Percentiles rank a stretch among this genome's conserved stretches.
phyloP scores from a whole-genome alignment of 2,888 invertebrate species.

The Limenitis camilla region DNA sequence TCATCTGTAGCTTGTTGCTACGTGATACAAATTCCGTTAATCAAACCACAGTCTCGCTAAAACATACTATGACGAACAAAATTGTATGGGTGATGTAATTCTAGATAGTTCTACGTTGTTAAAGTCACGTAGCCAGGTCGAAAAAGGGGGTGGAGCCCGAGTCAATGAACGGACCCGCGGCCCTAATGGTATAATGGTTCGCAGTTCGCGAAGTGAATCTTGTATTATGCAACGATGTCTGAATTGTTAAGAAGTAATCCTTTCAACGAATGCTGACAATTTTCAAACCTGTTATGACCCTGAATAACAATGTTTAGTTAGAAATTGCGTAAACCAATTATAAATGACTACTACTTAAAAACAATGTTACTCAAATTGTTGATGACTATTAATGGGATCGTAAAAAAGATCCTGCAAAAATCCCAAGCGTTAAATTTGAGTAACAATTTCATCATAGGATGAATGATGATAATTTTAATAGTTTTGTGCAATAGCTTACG shows the following conservation, averaged over 20 bases:
- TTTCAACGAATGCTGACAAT: background rate
- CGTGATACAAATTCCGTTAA: background rate
- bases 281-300: background rate
- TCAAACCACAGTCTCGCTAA: conserved; percentile 4
- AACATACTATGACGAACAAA: conserved; percentile 20
- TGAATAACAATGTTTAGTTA: too few relatives aligned
- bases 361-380: too few relatives aligned
- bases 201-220: conserved; percentile 35
- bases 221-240: conserved; percentile 21
- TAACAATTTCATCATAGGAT: too few relatives aligned
- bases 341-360: too few relatives aligned
- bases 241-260: conserved; percentile 8
- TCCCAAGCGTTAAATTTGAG: too few relatives aligned
- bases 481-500: too few relatives aligned
- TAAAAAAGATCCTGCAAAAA: too few relatives aligned
- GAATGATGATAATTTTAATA: too few relatives aligned
- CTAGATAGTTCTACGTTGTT: conserved; percentile 38
- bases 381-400: too few relatives aligned
- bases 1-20: background rate
- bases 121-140: conserved; percentile 53
- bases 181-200: conserved; percentile 57
- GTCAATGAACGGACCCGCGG: conserved; percentile 46
- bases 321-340: too few relatives aligned
- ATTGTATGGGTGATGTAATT: conserved; percentile 36
- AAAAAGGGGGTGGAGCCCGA: conserved; percentile 43